Base-by-base conservation (phyloP, 1,140 invertebrate species). In the Rhagoletis pomonella region DNA sequence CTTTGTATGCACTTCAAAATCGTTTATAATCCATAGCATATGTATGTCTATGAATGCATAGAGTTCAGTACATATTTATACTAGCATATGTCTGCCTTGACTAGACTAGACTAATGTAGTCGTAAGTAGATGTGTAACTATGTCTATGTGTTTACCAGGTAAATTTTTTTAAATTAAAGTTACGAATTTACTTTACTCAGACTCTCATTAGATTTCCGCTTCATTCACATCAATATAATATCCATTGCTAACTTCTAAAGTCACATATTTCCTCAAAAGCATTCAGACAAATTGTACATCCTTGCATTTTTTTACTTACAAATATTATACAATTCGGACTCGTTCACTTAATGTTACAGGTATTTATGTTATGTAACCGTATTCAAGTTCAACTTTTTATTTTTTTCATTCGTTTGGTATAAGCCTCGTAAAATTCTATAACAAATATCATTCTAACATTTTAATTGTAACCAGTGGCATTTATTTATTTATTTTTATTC, bases 61-160 rank as follows among this genome's bases (percentile, higher is more conserved):
- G 9, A 50, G 6, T 55, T 55, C 50, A 10, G 5, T 29, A 29
- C 29, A 29, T 55, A 55, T 55, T 55, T 55, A 55, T 55, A 55
- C 10, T 55, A 7, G 5, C 50, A 55, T 55, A 7, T 55, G 29
- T 55, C 10, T 55, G 50, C 1, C 10, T 55, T 55, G 10, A 7
- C 10, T 55, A 7, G 50, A 55, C 50, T 55, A 55, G 5, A 55
- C 10, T 55, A 55, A 55, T 55, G 50, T 55, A 55, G 5, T 55
- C 10, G 50, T 62, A 62, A 17, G 12, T 62, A 62, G 4, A n/a
- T 62, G 2, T 62, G 60, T 14, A 62, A 14, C 17, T 81, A 81
- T 81, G 47, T 50, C 73, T 81, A 81, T 29, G 47, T 81, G 9
- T 81, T 62, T 81, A 81, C 73, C 73, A 81, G 73, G 73, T 81